Base-by-base conservation (phyloP, 2,113 vertebrate genomes). In the Mugil cephalus region DNA sequence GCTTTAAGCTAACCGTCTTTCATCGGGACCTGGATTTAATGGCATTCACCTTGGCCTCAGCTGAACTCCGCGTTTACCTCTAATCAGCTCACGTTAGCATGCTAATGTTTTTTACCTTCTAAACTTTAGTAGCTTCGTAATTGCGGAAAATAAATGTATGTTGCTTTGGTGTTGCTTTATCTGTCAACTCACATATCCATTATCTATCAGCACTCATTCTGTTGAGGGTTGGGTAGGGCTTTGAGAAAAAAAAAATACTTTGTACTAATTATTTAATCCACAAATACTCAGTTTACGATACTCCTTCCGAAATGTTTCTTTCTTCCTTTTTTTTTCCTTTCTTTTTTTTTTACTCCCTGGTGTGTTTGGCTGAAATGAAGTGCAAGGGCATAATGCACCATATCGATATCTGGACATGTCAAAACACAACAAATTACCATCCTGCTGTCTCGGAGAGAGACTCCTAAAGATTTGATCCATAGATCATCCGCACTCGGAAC, bases 391-490 rank as follows among this genome's bases (percentile, higher is more conserved):
- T 89, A 87, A 88, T 87, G 88, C 77, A 88, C 83, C 30, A 9
- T 79, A 85, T 86, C 46, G 88, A 91, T 71, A 81, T 74, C 62
- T 77, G 64, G 14, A 83, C 78, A 85, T 74, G 83, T 88, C 83
- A 50, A 81, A 87, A 80, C 78, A 86, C 74, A 81, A 83, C 80
- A 84, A 77, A 78, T 78, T 70, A 84, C 69, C 68, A n/a, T 72
- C 74, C 60, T 40, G 43, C 58, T 52, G 58, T 63, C 70, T 54
- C 51, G 38, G 34, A 63, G 84, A 79, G 80, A 87, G 88, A 81
- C 84, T 69, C 60, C 72, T 61, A 17, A 4, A 53, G 80, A 86
- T 77, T 54, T 83, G 79, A 81, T 90, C 86, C 82, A 85, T 89
- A 88, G 48, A 91, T 90, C 88, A 87, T 78, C 74, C 6, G 65